Conservation (phyloP, 2,888 invertebrate genomes). For the Seladonia tumulorum region DNA sequence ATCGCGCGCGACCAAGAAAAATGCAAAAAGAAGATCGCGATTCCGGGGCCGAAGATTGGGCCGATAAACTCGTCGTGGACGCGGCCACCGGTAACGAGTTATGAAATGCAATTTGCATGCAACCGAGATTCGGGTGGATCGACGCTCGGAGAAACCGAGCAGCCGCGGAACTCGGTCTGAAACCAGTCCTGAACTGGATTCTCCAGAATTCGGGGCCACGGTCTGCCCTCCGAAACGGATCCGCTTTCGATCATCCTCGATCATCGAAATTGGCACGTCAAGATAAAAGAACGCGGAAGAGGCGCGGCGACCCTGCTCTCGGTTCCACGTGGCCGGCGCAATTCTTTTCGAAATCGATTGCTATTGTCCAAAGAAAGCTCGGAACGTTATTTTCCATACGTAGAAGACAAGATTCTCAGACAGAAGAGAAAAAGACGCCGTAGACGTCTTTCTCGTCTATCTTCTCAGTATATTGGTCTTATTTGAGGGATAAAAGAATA, state of each 20-base stretch:
- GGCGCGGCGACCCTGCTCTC: background rate
- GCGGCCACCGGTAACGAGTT: conserved; percentile 72
- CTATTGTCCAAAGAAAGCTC: background rate
- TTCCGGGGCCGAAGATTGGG: conserved; percentile 40
- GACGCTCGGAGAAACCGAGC: conserved; percentile 19
- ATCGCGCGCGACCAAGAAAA: conserved; percentile 29
- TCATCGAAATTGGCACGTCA: conserved; percentile 53
- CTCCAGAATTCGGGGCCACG: conserved; percentile 60
- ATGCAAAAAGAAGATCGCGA: conserved; percentile 37
- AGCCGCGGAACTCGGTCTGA: conserved; percentile 39
- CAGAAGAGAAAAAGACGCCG: too few relatives aligned
- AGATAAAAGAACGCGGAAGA: conserved; percentile 4
- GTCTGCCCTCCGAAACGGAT: conserved; percentile 59
- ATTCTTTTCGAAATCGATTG: background rate
- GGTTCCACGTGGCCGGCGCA: background rate
- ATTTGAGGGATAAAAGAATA: too few relatives aligned
- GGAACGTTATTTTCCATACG: too few relatives aligned
- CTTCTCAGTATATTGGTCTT: too few relatives aligned
- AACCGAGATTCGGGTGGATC: conserved; percentile 66
- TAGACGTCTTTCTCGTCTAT: too few relatives aligned
- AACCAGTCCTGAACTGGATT: conserved; percentile 62
- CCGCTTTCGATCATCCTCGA: conserved; percentile 62
- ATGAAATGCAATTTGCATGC: conserved; percentile 81
- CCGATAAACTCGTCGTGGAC: conserved; percentile 59
- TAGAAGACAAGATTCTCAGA: too few relatives aligned